Base-by-base conservation (phyloP, 2,888 invertebrate species). In the Parasteatoda lunata region DNA sequence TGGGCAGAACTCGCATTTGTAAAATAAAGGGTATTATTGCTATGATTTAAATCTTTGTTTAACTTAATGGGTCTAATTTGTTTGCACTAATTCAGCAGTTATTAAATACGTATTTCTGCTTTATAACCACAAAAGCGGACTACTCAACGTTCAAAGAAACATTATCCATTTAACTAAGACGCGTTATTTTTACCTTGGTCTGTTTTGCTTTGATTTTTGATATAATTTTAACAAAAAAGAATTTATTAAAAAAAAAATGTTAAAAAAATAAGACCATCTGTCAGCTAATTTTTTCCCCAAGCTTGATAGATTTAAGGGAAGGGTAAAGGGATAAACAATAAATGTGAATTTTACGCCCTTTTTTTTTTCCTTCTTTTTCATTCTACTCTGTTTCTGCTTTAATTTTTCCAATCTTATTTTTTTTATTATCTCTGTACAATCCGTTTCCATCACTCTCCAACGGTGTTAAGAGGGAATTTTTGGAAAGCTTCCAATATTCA, bases 401-500 rank as follows among this genome's bases (percentile, higher is more conserved):
- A 66, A 15, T 68, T 68, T 77, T 30, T 30, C 30, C 30, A 30
- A 30, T 30, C 30, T 30, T 30, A 30, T 30, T 30, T 30, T n/a
- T 66, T 69, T 15, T 52, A 52, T 30, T 75, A 45, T 11, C 48
- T 68, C 64, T 48, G 45, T 54, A 64, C 59, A 73, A 75, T 75
- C 75, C 66, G 45, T 71, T 54, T 54, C 49, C 73, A 77, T 51
- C 65, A 51, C 49, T 30, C 52, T 80, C 15, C 9, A 47, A 80
- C 72, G 45, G 72, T 64, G 76, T 84, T 77, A 72, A 82, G 64
- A 79, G 71, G 71, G 54, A 59, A 59, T 59, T 79, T 79, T 73
- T 85, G 84, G 84, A 85, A 85, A 64, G 51, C 51, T 51, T 85
- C 84, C 84, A 85, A 79, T 71, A 71, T 83, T 52, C 64, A 30